Evolutionary conservation across 2,797 vertebrate species (phyloP).

Genomic region (Onychomys torridus): DNA sequence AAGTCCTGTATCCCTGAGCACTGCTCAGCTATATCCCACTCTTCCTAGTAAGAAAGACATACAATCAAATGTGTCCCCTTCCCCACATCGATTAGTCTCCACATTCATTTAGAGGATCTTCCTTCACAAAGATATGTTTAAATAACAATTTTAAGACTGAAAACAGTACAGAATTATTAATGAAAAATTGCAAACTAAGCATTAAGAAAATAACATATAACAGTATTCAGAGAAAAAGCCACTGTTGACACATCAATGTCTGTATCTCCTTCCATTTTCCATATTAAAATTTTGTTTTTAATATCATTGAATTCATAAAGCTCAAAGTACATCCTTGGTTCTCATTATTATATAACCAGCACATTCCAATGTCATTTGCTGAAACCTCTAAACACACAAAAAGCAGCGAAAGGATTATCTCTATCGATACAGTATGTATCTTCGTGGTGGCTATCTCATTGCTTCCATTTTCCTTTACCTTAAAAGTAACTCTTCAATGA

Average conservation of each 20-base stretch:
- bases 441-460: not conserved
- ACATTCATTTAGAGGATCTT: not conserved
- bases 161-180: not conserved
- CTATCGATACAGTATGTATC: not conserved
- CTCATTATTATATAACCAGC: slow-evolving; percentile 17
- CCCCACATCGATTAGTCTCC: not conserved
- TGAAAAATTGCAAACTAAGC: not conserved
- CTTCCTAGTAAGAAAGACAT: not conserved
- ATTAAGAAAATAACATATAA: not conserved
- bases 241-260: not conserved
- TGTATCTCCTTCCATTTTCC: not conserved
- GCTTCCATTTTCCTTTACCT: not conserved
- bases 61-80: not conserved
- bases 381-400: not conserved
- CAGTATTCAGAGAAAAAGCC: not conserved
- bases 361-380: not conserved
- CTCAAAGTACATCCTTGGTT: not conserved
- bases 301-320: not conserved
- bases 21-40: not conserved
- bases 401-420: not conserved
- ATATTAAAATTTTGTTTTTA: slow-evolving; percentile 42
- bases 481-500: slow-evolving; percentile 25
- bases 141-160: slow-evolving; percentile 11
- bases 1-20: not conserved
- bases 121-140: not conserved